A percentile compares a stretch with the other conserved stretches of the same genome.
Conservation (phyloP, 2,113 vertebrate genomes). For the Rhagologus leucostigma region DNA sequence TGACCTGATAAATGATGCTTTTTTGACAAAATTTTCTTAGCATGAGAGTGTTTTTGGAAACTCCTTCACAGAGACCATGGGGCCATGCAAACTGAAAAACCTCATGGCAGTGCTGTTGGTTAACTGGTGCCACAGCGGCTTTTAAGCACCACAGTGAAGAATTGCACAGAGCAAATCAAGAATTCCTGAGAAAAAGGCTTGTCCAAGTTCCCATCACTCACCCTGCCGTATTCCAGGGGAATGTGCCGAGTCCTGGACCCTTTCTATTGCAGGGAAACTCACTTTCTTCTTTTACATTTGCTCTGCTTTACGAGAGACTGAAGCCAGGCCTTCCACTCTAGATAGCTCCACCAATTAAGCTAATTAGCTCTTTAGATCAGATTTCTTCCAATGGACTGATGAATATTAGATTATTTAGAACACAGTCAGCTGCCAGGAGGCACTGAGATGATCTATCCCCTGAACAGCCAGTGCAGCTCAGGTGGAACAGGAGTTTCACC, state of each 20-base stretch:
- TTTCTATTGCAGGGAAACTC: neutral
- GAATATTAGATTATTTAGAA: neutral
- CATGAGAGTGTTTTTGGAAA: neutral
- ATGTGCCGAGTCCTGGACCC: neutral
- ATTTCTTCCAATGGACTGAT: neutral
- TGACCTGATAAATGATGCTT: neutral
- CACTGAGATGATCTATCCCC: neutral
- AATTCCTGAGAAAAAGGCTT: neutral
- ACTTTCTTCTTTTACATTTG: neutral
- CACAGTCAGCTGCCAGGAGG: neutral
- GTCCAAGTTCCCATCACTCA: neutral
- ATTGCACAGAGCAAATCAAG: neutral
- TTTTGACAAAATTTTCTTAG: neutral
- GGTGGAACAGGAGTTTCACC: neutral
- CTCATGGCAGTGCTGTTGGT: rapidly evolving
- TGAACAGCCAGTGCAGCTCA: neutral
- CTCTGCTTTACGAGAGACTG: neutral
- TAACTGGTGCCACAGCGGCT: rapidly evolving
- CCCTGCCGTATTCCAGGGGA: neutral
- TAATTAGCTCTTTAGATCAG: neutral
- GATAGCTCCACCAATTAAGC: neutral
- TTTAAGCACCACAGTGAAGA: neutral
- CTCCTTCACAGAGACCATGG: neutral
- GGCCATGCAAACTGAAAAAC: neutral
- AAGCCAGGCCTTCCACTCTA: neutral